Percentiles rank a stretch among this genome's conserved stretches.
Conservation (phyloP, 2,113 vertebrate species). For the Scytalopus superciliaris region DNA sequence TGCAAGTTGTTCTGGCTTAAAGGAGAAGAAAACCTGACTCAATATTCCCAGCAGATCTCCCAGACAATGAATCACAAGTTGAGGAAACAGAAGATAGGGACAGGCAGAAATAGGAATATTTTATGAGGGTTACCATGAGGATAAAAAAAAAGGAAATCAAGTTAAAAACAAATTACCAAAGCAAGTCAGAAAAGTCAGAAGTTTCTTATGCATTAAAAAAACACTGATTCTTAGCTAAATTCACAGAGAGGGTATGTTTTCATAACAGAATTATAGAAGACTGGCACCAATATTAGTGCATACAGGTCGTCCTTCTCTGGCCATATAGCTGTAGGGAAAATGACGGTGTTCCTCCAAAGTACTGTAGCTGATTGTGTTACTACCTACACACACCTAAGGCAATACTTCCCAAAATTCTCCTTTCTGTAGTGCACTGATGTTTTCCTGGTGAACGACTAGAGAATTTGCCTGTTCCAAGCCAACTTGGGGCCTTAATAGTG, state of each 20-base stretch:
- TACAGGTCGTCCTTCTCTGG: not conserved
- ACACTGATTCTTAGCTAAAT: not conserved
- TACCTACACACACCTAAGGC: not conserved
- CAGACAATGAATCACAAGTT: conserved; percentile 44
- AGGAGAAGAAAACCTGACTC: conserved; percentile 57
- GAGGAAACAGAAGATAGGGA: not conserved
- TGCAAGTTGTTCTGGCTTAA: conserved; percentile 41
- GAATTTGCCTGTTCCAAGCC: not conserved
- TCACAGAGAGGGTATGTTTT: not conserved
- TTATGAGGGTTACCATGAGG: not conserved
- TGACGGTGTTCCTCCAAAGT: not conserved
- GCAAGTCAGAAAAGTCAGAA: not conserved
- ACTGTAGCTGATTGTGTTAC: not conserved
- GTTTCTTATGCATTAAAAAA: not conserved
- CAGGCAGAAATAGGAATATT: conserved; percentile 17
- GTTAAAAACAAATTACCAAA: not conserved
- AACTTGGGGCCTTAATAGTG: not conserved
- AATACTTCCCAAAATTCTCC: not conserved
- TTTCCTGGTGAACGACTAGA: not conserved
- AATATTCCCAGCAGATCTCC: conserved; percentile 34
- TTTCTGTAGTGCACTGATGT: not conserved
- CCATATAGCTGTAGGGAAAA: not conserved
- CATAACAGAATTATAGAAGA: not conserved
- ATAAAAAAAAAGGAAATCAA: not conserved
- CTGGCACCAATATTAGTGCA: not conserved